These are phyloP conservation scores for Phalacrocorax brasilianus DNA, from an alignment of 2,113 vertebrate genomes.

Conservation along the genomic window DNA sequence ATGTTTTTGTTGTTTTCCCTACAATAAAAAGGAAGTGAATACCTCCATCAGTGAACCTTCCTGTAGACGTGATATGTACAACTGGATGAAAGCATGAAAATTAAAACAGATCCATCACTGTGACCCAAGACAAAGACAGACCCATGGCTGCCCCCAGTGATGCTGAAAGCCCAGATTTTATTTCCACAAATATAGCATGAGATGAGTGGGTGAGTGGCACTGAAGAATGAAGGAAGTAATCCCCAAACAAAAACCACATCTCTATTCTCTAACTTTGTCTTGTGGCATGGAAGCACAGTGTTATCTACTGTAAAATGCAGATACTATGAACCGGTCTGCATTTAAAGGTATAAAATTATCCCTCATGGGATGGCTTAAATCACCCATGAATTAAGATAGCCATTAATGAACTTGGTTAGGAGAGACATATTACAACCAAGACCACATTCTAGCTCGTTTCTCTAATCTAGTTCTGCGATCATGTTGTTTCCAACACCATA, in stretches of 20 bases:
- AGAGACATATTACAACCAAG: not conserved
- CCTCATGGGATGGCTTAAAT: not conserved
- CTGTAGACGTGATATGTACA: not conserved
- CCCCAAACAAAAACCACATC: not conserved
- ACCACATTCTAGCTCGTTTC: not conserved
- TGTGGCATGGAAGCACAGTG: not conserved
- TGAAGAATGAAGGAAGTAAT: not conserved
- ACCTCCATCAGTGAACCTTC: not conserved
- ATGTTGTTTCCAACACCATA: not conserved
- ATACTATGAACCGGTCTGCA: not conserved
- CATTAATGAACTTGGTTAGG: not conserved
- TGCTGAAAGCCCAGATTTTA: not conserved
- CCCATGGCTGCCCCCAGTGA: not conserved
- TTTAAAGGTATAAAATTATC: not conserved
- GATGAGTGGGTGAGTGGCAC: not conserved
- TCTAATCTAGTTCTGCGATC: not conserved
- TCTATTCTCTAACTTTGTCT: not conserved
- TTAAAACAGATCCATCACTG: not conserved
- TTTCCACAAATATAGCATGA: not conserved
- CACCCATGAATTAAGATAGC: not conserved
- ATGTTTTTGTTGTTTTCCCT: not conserved
- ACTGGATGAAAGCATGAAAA: not conserved
- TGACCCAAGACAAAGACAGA: not conserved
- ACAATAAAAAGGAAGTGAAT: not conserved
- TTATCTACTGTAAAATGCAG: not conserved